These are phyloP conservation scores for Pecten maximus DNA, from an alignment of 2,888 invertebrate genomes.

Conservation along the genomic window DNA sequence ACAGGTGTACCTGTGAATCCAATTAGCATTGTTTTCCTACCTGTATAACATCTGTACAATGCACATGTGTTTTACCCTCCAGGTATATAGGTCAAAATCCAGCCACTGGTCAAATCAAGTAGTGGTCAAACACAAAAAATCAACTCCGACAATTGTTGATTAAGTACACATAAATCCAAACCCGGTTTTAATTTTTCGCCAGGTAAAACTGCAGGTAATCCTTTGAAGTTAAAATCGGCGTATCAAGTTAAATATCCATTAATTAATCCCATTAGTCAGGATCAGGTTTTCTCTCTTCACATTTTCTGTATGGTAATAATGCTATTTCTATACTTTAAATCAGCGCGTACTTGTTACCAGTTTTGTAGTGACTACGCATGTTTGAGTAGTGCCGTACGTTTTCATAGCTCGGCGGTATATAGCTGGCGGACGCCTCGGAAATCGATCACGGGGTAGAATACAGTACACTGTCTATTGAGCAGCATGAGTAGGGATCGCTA, in stretches of 20 bases:
- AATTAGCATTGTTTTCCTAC: neutral
- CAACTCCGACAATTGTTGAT: neutral
- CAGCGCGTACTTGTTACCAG: neutral
- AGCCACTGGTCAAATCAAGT: neutral
- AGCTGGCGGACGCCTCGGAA: neutral
- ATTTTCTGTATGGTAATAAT: neutral
- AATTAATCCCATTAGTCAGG: neutral
- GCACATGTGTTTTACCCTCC: neutral
- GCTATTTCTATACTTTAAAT: neutral
- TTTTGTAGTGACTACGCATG: neutral
- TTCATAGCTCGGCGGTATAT: neutral
- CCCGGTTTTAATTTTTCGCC: constrained; percentile 2
- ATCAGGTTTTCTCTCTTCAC: neutral
- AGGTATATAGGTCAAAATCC: neutral
- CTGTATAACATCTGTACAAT: neutral
- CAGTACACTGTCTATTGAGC: neutral
- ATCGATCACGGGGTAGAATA: neutral
- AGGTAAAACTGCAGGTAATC: neutral
- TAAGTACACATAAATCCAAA: neutral
- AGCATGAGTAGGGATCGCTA: neutral
- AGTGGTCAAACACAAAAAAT: neutral
- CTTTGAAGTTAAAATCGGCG: neutral
- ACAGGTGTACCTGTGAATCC: constrained; percentile 25
- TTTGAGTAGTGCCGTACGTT: neutral
- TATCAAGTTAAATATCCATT: constrained; percentile 4